A percentile compares a stretch with the other conserved stretches of the same genome.
These are phyloP conservation scores for Taphrorychus bicolor DNA, from an alignment of 2,888 invertebrate species.

Conservation along the genomic window DNA sequence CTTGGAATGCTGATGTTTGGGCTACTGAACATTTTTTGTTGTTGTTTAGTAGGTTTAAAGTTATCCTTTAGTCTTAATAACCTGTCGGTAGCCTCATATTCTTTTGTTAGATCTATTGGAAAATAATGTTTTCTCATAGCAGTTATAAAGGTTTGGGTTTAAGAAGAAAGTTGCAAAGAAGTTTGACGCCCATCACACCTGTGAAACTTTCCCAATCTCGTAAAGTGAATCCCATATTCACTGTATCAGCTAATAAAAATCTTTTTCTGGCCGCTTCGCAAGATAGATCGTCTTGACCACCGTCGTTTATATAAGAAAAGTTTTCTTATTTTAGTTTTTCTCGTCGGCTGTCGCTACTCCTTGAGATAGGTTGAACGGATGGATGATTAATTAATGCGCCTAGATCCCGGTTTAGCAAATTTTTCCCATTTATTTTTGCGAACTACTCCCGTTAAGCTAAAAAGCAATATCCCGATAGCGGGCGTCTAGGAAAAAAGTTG, in stretches of 20 bases:
- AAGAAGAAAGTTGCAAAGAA: background rate
- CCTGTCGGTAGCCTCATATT: background rate
- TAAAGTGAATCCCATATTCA: background rate
- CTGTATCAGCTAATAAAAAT: background rate
- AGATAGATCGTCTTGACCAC: background rate
- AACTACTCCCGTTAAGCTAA: background rate
- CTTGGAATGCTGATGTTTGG: background rate
- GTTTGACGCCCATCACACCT: background rate
- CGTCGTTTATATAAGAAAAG: constrained; percentile 1
- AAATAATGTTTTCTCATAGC: too few species aligned
- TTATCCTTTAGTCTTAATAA: background rate
- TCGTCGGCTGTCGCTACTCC: background rate
- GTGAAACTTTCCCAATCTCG: background rate
- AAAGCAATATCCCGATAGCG: background rate
- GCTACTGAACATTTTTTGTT: background rate
- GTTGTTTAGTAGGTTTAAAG: background rate
- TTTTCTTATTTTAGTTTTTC: constrained; percentile 5
- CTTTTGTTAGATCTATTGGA: too few species aligned
- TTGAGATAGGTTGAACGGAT: background rate
- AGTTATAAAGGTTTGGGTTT: background rate
- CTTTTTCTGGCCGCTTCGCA: background rate
- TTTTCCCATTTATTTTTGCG: background rate
- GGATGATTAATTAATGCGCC: constrained; percentile 1
- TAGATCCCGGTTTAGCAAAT: background rate
- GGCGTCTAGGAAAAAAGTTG: background rate